phyloP scores from a whole-genome alignment of 2,888 invertebrate genomes.

The Leucophora obtusa region DNA sequence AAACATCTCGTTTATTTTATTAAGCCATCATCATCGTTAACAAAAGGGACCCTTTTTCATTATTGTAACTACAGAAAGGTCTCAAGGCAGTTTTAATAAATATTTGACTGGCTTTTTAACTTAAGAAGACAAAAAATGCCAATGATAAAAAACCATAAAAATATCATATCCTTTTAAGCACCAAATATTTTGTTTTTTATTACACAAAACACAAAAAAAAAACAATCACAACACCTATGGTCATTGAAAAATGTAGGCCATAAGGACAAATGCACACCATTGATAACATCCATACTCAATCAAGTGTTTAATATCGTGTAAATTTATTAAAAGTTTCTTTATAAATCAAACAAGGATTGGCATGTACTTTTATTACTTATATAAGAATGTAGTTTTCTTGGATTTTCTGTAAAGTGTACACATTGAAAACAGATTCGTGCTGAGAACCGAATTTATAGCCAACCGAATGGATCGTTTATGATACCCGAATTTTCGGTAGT shows the following conservation, averaged over 20 bases:
- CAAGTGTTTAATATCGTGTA: conserved; percentile 54
- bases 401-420: too few relatives aligned
- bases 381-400: too few relatives aligned
- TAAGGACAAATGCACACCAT: conserved; percentile 29
- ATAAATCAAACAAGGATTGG: conserved; percentile 20
- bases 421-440: too few relatives aligned
- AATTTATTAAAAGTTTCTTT: conserved; percentile 42
- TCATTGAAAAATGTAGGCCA: conserved; percentile 3
- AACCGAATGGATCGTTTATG: too few relatives aligned
- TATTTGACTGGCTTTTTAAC: conserved; percentile 5
- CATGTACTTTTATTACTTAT: neutral
- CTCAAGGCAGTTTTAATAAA: conserved; percentile 31
- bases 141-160: conserved; percentile 37
- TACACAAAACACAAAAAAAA: neutral
- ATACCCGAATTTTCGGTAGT: too few relatives aligned
- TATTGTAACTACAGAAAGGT: conserved; percentile 7
- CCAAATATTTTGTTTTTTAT: conserved; percentile 28
- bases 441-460: too few relatives aligned
- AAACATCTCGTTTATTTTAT: conserved; percentile 36
- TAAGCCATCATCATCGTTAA: conserved; percentile 8
- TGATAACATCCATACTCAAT: conserved; percentile 27
- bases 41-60: conserved; percentile 9
- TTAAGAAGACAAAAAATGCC: neutral
- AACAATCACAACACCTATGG: conserved; percentile 27
- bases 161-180: conserved; percentile 40